phyloP scores from a whole-genome alignment of 2,888 invertebrate genomes.

The Allacma fusca region DNA sequence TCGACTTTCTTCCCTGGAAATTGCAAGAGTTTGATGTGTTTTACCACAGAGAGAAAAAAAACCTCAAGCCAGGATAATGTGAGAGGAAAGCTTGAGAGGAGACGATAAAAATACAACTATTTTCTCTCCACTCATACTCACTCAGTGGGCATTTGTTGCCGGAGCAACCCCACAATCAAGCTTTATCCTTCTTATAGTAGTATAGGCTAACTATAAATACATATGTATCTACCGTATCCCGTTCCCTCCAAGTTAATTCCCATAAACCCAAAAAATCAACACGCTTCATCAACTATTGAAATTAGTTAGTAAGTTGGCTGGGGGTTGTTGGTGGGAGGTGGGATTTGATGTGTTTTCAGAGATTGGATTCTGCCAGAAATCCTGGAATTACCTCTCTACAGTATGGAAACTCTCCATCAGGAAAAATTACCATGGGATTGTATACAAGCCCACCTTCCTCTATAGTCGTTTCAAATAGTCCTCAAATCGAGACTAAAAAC shows the following conservation, averaged over 20 bases:
- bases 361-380: background rate
- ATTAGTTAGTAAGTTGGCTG: constrained; percentile 20
- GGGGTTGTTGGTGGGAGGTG: background rate
- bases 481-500: background rate
- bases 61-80: background rate
- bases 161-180: background rate
- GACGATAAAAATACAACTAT: background rate
- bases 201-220: background rate
- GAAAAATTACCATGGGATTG: background rate
- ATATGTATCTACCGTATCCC: too few relatives aligned
- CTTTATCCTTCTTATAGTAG: background rate
- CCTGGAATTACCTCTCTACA: too few relatives aligned
- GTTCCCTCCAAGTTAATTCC: constrained; percentile 16
- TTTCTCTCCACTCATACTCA: background rate
- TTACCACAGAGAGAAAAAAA: background rate
- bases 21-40: background rate
- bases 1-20: background rate
- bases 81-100: background rate
- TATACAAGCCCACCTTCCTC: too few relatives aligned
- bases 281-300: constrained; percentile 32
- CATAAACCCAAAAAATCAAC: background rate
- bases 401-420: background rate
- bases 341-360: background rate
- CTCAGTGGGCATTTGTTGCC: too few relatives aligned
- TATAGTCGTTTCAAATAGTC: background rate